Conservation (phyloP, 2,113 vertebrate species). For the Noctilio leporinus region DNA sequence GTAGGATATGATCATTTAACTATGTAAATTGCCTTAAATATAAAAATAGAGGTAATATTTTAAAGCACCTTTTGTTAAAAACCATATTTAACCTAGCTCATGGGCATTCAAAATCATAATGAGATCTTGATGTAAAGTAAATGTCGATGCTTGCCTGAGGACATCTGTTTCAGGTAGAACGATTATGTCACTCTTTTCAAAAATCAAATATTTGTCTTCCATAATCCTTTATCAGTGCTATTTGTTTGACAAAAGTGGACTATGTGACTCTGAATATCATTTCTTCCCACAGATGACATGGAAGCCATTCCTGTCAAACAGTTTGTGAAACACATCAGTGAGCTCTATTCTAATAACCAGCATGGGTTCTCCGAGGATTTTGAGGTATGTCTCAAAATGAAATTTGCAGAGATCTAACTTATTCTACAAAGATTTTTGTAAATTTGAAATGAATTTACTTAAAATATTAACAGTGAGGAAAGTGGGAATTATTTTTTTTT, state of each 20-base stretch:
- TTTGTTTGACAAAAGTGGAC: neutral
- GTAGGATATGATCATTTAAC: neutral
- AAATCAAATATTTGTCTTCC: neutral
- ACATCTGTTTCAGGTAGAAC: neutral
- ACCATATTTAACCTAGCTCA: neutral
- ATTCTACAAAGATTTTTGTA: neutral
- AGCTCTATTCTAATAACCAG: conserved; percentile 91
- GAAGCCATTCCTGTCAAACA: conserved; percentile 93
- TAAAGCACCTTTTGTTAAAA: neutral
- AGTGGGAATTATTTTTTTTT: neutral
- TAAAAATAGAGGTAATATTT: neutral
- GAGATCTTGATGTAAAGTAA: neutral
- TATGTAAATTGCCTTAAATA: neutral
- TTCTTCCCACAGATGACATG: conserved; percentile 88
- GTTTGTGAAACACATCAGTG: conserved; percentile 91
- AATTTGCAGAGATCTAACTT: neutral
- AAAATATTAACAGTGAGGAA: neutral
- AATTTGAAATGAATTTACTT: neutral
- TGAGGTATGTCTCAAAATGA: conserved; percentile 84
- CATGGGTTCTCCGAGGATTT: conserved; percentile 94
- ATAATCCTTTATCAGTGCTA: neutral
- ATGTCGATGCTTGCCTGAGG: neutral
- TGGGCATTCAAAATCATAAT: neutral
- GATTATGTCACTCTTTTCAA: neutral
- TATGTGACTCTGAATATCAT: conserved; percentile 52